These are phyloP conservation scores for Stenoptilia bipunctidactyla DNA, from an alignment of 2,888 invertebrate species.

Conservation along the genomic window DNA sequence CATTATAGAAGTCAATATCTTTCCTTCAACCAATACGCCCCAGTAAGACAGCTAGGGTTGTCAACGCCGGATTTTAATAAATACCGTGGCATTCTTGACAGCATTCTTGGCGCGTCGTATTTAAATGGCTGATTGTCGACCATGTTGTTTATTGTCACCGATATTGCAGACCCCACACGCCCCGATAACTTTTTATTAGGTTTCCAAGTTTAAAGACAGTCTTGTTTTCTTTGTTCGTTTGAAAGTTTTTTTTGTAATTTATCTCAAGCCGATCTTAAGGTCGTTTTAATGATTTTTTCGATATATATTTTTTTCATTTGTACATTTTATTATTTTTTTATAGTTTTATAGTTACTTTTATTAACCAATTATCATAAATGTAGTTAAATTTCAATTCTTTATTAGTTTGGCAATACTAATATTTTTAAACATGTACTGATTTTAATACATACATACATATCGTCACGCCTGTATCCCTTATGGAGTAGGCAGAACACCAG, in stretches of 20 bases:
- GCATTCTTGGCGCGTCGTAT: constrained; percentile 53
- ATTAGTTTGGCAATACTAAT: neutral
- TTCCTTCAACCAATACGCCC: too few species aligned
- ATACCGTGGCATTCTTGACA: constrained; percentile 35
- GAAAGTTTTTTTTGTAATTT: too few species aligned
- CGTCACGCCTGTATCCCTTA: too few species aligned
- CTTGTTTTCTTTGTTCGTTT: too few species aligned
- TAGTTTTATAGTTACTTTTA: neutral
- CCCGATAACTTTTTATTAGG: constrained; percentile 2
- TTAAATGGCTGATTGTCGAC: constrained; percentile 56
- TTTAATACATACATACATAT: too few species aligned
- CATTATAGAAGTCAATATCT: too few species aligned
- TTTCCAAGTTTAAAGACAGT: too few species aligned
- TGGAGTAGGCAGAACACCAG: too few species aligned
- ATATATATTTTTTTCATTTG: too few species aligned
- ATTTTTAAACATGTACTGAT: neutral
- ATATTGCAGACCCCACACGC: constrained; percentile 28
- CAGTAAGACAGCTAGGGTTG: neutral
- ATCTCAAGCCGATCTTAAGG: too few species aligned
- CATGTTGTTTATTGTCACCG: constrained; percentile 59
- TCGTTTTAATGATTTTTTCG: too few species aligned
- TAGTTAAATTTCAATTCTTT: neutral
- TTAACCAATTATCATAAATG: neutral
- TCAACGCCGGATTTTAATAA: constrained; percentile 39
- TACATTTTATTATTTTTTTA: too few species aligned